Percentiles rank a stretch among this genome's conserved stretches.
phyloP scores from a whole-genome alignment of 2,113 vertebrate genomes.

The Hucho hucho region DNA sequence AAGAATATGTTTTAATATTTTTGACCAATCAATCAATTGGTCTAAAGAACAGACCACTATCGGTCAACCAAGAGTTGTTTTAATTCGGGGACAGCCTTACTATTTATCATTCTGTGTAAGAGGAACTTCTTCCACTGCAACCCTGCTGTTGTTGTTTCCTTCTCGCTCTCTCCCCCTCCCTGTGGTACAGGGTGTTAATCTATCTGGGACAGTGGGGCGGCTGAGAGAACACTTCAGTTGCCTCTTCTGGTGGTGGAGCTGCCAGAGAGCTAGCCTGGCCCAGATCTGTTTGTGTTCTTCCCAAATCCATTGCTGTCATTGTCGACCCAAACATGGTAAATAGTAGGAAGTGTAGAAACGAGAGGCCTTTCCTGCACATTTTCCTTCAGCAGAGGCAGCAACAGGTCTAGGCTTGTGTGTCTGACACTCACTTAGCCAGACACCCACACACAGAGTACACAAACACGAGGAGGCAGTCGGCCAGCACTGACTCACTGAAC shows the following conservation, averaged over 20 bases:
- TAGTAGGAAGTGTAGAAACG: too few species aligned
- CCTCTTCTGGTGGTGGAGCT: neutral
- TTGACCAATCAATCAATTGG: too few species aligned
- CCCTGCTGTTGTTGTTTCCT: neutral
- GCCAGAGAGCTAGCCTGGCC: neutral
- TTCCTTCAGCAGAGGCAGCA: neutral
- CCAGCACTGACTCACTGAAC: constrained; percentile 16
- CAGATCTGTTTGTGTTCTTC: too few species aligned
- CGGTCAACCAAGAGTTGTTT: too few species aligned
- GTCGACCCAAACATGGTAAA: too few species aligned
- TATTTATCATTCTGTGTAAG: neutral
- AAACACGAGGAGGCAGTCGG: neutral
- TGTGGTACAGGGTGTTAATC: constrained; percentile 14
- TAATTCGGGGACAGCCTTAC: too few species aligned
- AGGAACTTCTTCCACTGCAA: neutral
- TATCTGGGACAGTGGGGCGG: constrained; percentile 21
- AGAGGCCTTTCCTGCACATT: too few species aligned
- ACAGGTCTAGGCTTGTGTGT: constrained; percentile 10
- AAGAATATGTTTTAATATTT: too few species aligned
- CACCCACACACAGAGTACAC: neutral
- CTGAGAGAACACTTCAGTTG: neutral
- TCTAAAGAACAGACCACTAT: too few species aligned
- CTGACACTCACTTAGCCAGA: constrained; percentile 2
- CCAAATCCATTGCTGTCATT: too few species aligned
- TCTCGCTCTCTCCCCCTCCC: neutral